These are phyloP conservation scores for Rhynchomys soricoides DNA, from an alignment of 2,113 vertebrate species.

Conservation along the genomic window DNA sequence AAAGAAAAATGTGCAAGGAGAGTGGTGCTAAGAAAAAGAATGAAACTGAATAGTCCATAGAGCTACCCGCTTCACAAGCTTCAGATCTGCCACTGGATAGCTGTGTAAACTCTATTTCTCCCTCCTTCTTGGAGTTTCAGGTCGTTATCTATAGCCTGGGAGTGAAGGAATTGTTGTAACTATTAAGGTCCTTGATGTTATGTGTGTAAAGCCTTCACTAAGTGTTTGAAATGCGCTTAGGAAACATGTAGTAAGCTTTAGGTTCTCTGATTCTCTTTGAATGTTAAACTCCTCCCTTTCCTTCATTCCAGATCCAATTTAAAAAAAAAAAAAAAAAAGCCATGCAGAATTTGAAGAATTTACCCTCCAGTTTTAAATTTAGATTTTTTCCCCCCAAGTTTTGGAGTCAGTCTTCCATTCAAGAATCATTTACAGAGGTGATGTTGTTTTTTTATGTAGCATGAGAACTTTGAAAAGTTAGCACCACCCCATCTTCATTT, in stretches of 20 bases:
- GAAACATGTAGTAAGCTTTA: not conserved
- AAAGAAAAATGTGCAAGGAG: not conserved
- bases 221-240: not conserved
- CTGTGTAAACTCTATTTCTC: not conserved
- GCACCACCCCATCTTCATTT: not conserved
- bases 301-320: not conserved
- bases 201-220: not conserved
- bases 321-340: not conserved
- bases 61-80: fast-evolving
- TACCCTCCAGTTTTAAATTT: not conserved
- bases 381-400: not conserved
- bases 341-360: not conserved
- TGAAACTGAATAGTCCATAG: not conserved
- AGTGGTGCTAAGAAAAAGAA: not conserved
- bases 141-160: not conserved
- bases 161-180: not conserved
- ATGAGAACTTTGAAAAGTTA: not conserved
- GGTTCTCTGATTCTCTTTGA: not conserved
- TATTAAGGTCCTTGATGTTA: not conserved
- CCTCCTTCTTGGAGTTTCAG: not conserved
- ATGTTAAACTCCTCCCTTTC: not conserved
- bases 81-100: not conserved
- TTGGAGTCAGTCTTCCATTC: not conserved
- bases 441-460: not conserved
- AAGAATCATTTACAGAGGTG: not conserved